Percentiles rank a stretch among this genome's conserved stretches.
These are phyloP conservation scores for Conopomorpha cramerella DNA, from an alignment of 1,140 invertebrate genomes.

Conservation along the genomic window DNA sequence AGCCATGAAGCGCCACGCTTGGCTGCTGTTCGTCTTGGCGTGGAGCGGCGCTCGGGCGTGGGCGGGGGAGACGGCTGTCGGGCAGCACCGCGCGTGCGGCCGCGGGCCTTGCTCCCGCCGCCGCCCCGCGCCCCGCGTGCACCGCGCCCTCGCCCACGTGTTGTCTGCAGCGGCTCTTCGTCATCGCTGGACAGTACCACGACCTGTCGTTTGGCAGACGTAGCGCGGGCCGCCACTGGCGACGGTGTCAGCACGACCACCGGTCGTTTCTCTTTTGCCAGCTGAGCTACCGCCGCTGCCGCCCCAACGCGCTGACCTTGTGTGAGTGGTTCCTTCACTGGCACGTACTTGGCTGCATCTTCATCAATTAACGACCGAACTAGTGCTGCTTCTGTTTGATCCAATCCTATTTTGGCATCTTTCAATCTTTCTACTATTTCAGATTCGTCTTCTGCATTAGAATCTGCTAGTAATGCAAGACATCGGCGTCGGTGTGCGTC, in stretches of 20 bases:
- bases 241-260: too few relatives aligned
- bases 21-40: slow-evolving; percentile 11
- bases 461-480: background rate
- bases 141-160: slow-evolving; percentile 5
- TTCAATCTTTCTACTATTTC: background rate
- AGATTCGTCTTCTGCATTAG: background rate
- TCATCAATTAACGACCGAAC: background rate
- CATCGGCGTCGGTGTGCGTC: background rate
- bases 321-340: background rate
- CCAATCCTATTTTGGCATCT: background rate
- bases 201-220: too few relatives aligned
- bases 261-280: too few relatives aligned
- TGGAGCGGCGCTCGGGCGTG: slow-evolving; percentile 1
- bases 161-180: slow-evolving; percentile 6
- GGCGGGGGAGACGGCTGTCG: slow-evolving; percentile 2
- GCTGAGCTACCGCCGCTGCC: too few relatives aligned
- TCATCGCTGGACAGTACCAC: slow-evolving; percentile 4
- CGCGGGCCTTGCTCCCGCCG: slow-evolving; percentile 1
- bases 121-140: background rate
- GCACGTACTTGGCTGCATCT: background rate
- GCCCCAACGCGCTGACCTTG: too few relatives aligned
- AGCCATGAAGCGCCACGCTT: slow-evolving; percentile 9
- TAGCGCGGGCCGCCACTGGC: slow-evolving; percentile 19
- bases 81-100: slow-evolving; percentile 7
- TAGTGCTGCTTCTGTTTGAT: background rate